These are phyloP conservation scores for Polyommatus iphigenia DNA, from an alignment of 2,888 invertebrate species.

Conservation along the genomic window DNA sequence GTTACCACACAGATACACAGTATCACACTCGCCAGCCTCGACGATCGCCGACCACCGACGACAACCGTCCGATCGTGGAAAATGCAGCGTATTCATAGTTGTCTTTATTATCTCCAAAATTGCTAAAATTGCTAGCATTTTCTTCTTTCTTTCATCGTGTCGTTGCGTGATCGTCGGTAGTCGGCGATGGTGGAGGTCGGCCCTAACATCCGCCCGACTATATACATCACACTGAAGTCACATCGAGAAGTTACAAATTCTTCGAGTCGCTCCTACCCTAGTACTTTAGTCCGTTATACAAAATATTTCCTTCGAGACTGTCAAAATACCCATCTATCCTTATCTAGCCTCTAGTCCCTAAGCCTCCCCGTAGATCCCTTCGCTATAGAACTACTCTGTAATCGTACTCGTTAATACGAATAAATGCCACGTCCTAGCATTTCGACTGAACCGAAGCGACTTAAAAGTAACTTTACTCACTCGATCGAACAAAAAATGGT, in stretches of 20 bases:
- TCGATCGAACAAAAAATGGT: background rate
- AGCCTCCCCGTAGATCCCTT: constrained; percentile 59
- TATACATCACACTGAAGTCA: constrained; percentile 77
- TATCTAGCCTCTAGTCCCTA: constrained; percentile 67
- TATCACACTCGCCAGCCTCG: constrained; percentile 58
- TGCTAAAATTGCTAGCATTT: too few relatives aligned
- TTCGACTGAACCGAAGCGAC: constrained; percentile 40
- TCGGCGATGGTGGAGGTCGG: background rate
- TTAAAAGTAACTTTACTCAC: constrained; percentile 15
- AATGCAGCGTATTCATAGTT: background rate
- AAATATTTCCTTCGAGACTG: constrained; percentile 74
- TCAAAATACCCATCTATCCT: constrained; percentile 59
- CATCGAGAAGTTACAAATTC: constrained; percentile 75
- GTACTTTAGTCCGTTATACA: constrained; percentile 72
- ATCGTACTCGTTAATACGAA: constrained; percentile 42
- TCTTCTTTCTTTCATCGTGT: background rate
- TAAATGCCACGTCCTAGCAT: constrained; percentile 70
- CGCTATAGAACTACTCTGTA: constrained; percentile 58
- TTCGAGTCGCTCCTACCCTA: constrained; percentile 66
- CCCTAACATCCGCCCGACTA: constrained; percentile 43
- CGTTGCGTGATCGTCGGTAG: background rate
- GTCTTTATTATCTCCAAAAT: too few relatives aligned
- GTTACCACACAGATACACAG: constrained; percentile 77
- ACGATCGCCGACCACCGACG: background rate
- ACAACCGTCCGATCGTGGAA: background rate